Percentiles rank a stretch among this genome's conserved stretches.
phyloP scores from a whole-genome alignment of 2,888 invertebrate genomes.

The Ferrisia virgata region DNA sequence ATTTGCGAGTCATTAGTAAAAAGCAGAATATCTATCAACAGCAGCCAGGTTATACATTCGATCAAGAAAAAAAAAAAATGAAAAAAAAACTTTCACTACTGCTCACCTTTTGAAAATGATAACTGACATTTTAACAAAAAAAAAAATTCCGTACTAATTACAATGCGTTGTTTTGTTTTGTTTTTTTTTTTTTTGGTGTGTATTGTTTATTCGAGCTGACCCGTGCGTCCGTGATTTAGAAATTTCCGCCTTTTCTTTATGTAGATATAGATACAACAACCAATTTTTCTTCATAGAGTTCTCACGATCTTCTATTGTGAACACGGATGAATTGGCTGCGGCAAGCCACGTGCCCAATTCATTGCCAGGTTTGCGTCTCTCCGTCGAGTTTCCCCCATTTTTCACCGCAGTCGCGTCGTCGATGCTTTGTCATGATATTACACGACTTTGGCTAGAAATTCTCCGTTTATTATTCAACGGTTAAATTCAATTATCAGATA shows the following conservation, averaged over 20 bases:
- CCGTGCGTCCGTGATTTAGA: conserved; percentile 3
- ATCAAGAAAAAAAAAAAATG: background rate
- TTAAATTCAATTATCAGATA: conserved; percentile 23
- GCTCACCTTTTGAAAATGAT: background rate
- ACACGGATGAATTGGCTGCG: background rate
- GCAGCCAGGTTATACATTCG: background rate
- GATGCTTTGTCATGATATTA: conserved; percentile 3
- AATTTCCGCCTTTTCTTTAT: conserved; percentile 7
- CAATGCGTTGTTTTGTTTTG: background rate
- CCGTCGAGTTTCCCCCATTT: conserved; percentile 1
- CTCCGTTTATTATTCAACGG: background rate
- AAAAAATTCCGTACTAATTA: conserved; percentile 21
- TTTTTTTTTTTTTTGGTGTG: no score
- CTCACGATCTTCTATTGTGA: conserved; percentile 18
- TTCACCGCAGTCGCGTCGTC: background rate
- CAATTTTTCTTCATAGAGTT: background rate
- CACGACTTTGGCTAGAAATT: background rate
- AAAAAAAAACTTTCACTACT: background rate
- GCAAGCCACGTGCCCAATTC: conserved; percentile 25
- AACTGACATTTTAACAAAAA: background rate
- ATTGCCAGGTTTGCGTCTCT: conserved; percentile 2
- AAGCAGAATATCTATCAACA: background rate
- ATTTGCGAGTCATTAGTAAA: conserved; percentile 1
- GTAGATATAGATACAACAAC: no score
- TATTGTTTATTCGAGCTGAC: conserved; percentile 16